Percentiles rank a stretch among this genome's conserved stretches.
These are phyloP conservation scores for Apoderus coryli DNA, from an alignment of 2,888 invertebrate species.

Conservation along the genomic window DNA sequence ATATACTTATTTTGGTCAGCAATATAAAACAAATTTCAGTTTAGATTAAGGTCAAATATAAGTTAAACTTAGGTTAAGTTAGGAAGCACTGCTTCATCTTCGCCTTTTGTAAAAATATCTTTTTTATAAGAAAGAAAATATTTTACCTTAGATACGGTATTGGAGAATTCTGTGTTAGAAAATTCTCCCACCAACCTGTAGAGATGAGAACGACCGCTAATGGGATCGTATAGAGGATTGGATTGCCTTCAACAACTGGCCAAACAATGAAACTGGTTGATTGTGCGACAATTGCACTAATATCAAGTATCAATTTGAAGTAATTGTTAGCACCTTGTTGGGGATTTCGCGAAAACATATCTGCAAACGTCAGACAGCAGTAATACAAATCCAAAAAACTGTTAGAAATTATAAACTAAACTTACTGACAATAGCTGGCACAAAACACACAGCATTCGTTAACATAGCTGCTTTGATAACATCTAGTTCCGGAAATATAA, in stretches of 20 bases:
- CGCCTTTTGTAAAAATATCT: too few species aligned
- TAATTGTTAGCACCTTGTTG: constrained; percentile 6
- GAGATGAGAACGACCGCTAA: constrained; percentile 53
- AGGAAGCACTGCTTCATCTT: too few species aligned
- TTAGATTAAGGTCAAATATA: too few species aligned
- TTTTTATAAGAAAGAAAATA: too few species aligned
- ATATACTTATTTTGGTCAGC: too few species aligned
- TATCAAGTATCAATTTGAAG: constrained; percentile 38
- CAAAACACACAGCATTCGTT: constrained; percentile 67
- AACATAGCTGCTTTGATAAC: constrained; percentile 71
- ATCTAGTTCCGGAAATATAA: constrained; percentile 66
- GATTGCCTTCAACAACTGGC: constrained; percentile 41
- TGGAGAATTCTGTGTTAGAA: constrained; percentile 34
- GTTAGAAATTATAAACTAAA: constrained; percentile 14
- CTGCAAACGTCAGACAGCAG: too few species aligned
- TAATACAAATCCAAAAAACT: too few species aligned
- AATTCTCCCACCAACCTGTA: constrained; percentile 78
- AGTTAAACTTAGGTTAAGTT: too few species aligned
- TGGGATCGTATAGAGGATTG: constrained; percentile 45
- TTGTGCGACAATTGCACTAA: constrained; percentile 48
- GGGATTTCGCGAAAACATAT: constrained; percentile 13
- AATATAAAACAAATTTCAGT: too few species aligned
- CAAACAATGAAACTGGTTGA: constrained; percentile 51
- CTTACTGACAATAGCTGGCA: constrained; percentile 57
- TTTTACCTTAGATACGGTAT: constrained; percentile 25